Evolutionary conservation across 1,140 invertebrate genomes (phyloP), one percentile per base, ranked within the genome.

Genomic region (Holotrichia oblita): DNA sequence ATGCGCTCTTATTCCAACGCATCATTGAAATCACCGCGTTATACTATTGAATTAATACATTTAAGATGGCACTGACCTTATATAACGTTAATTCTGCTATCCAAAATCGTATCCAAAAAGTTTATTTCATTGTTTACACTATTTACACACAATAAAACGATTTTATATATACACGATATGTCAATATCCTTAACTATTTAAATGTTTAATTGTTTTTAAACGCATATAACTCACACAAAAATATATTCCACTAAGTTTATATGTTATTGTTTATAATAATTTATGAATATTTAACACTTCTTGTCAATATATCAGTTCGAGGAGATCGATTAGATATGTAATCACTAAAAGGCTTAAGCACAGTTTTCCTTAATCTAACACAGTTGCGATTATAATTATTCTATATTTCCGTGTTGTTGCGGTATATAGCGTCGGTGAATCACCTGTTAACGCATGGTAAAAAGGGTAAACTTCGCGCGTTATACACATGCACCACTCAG

Each of bases 401-500:
- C 48, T 17, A 6, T 55, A n/a, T n/a, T 55, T 17, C 14, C 12
- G 12, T n/a, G 48, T 55, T 48, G 17, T 17, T 55, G 48, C 17
- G 6, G 2, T n/a, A n/a, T 74, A 41, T 34, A 74, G 27, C 27
- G 27, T 41, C 73, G 34, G 10, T 22, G 72, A 74, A 78, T 20
- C 77, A 78, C 77, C 76, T 80, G 80, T 79, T 78, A 80, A 78
- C 81, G 81, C 84, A 81, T 82, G 79, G 79, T 81, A 77, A 78
- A 78, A 34, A 69, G 61, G 61, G 61, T 69, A 14, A 69, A 69
- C 22, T 64, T 17, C 8, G 59, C 17, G 17, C 61, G 61, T 69
- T 69, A 78, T 75, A 79, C 80, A 77, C 77, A 79, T 73, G 73
- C 79, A 79, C 44, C 78, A 79, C 61, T 79, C 80, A 79, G 80